Conservation (phyloP, 2,113 vertebrate species). For the Gorsachius goisagi region DNA sequence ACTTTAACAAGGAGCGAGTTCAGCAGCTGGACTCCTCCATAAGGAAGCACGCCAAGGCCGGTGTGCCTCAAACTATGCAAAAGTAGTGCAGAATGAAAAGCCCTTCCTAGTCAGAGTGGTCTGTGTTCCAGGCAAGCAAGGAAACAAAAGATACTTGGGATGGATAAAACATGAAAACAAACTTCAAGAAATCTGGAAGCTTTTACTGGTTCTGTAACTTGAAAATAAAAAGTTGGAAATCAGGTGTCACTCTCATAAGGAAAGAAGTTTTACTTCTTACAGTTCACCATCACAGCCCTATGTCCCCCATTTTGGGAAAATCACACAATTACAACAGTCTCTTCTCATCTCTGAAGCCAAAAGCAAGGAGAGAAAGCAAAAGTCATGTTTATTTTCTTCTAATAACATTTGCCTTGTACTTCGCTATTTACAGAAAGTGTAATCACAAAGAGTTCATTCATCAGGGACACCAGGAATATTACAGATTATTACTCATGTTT, state of each 20-base stretch:
- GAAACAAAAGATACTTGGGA: not conserved
- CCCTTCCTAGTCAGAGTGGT: not conserved
- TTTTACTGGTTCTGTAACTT: not conserved
- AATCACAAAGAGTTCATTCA: not conserved
- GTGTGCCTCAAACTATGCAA: not conserved
- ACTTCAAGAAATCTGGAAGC: not conserved
- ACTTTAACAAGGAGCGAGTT: not conserved
- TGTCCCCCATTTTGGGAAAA: not conserved
- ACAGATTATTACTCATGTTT: not conserved
- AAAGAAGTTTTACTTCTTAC: not conserved
- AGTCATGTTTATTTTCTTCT: not conserved
- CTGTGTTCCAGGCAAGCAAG: not conserved
- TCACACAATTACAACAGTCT: not conserved
- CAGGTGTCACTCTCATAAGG: not conserved
- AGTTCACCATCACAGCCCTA: too few relatives aligned
- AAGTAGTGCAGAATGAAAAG: not conserved
- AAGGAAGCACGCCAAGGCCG: not conserved
- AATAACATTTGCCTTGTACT: not conserved
- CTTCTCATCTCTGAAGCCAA: not conserved
- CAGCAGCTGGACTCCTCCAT: not conserved
- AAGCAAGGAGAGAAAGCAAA: not conserved
- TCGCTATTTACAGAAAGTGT: not conserved
- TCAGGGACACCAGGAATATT: not conserved
- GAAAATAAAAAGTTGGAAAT: not conserved
- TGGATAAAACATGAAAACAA: not conserved